These are phyloP conservation scores for Mellivora capensis DNA, from an alignment of 2,113 vertebrate species.

Conservation along the genomic window DNA sequence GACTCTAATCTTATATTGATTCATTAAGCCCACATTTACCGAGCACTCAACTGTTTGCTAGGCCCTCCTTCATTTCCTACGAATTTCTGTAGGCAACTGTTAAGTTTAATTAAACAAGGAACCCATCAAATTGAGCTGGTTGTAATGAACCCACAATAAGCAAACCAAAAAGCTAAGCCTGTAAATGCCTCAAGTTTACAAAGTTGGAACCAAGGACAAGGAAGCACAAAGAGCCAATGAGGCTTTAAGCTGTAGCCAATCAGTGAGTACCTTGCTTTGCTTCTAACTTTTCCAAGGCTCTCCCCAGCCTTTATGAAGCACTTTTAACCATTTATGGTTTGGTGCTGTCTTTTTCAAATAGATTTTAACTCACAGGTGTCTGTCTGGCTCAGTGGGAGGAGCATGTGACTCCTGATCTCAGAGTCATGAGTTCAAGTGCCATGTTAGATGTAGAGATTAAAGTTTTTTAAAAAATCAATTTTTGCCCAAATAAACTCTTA, in stretches of 20 bases:
- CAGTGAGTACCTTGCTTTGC: background rate
- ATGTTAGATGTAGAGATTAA: background rate
- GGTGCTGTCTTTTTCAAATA: background rate
- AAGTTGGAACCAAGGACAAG: background rate
- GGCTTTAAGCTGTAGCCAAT: background rate
- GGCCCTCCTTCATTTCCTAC: background rate
- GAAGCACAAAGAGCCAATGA: background rate
- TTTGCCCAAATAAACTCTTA: background rate
- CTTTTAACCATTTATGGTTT: background rate
- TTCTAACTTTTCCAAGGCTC: too few species aligned
- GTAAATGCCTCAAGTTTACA: background rate
- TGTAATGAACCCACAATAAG: background rate
- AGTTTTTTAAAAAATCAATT: background rate
- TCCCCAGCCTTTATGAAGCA: background rate
- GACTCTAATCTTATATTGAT: background rate
- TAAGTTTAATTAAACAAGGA: background rate
- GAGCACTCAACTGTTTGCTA: background rate
- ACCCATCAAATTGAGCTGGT: background rate
- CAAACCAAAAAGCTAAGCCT: background rate
- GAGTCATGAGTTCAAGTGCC: background rate
- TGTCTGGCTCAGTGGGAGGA: background rate
- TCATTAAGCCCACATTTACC: background rate
- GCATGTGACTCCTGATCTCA: background rate
- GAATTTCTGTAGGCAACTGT: background rate
- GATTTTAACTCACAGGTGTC: background rate